Percentiles rank a stretch among this genome's conserved stretches.
Conservation (phyloP, 2,888 invertebrate species). For the Smittia aterrima region DNA sequence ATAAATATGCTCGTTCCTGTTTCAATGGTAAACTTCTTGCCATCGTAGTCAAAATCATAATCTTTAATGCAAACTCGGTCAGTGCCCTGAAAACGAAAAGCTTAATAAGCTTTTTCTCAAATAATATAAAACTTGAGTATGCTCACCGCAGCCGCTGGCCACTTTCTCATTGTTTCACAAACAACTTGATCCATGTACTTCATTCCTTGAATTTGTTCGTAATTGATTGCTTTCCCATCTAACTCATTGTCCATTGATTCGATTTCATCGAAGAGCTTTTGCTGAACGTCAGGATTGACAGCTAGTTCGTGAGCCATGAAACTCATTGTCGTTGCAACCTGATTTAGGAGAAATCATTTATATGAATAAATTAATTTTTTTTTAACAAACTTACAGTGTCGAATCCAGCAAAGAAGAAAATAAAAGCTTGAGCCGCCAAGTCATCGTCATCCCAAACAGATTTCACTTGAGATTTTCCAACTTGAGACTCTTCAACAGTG, state of each 20-base stretch:
- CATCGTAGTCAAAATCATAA: constrained; percentile 51
- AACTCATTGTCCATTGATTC: constrained; percentile 53
- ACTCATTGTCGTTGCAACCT: constrained; percentile 49
- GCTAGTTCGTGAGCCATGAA: constrained; percentile 61
- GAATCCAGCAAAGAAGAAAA: constrained; percentile 58
- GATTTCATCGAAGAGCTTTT: constrained; percentile 58
- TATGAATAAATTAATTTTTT: constrained; percentile 49
- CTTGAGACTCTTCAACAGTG: constrained; percentile 53
- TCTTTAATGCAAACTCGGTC: constrained; percentile 57
- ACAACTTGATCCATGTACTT: constrained; percentile 63
- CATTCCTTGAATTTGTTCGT: constrained; percentile 58
- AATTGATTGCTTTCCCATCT: constrained; percentile 55
- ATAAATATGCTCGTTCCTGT: constrained; percentile 47
- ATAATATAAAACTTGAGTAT: constrained; percentile 60
- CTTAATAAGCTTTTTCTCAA: constrained; percentile 58
- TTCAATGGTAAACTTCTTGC: not conserved
- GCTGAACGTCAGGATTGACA: constrained; percentile 59
- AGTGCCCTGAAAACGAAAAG: constrained; percentile 54
- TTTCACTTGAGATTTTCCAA: constrained; percentile 43
- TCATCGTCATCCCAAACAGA: constrained; percentile 54
- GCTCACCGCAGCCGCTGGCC: constrained; percentile 18
- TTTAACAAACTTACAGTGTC: constrained; percentile 45
- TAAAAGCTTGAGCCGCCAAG: constrained; percentile 58
- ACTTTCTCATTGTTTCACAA: constrained; percentile 55
- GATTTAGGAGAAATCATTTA: constrained; percentile 56